Conservation (phyloP, 1,140 invertebrate genomes). For the Aphidius ervi region DNA sequence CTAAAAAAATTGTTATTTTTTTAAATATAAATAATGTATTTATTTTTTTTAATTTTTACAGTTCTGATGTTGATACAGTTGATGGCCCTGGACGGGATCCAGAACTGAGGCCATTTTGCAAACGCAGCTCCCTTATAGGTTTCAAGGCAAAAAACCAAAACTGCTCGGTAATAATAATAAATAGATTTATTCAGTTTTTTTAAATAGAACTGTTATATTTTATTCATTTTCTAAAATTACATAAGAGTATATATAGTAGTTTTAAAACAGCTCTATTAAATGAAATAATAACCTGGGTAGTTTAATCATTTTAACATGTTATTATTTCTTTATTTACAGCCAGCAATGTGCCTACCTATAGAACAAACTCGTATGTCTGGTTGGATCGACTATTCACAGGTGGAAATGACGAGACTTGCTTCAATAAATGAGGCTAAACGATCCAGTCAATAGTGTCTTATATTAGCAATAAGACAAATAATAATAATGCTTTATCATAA, state of each 20-base stretch:
- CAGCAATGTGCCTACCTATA: constrained; percentile 34
- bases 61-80: constrained; percentile 48
- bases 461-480: constrained; percentile 15
- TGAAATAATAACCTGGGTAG: too few relatives aligned
- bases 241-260: too few relatives aligned
- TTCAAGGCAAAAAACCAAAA: constrained; percentile 51
- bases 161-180: constrained; percentile 34
- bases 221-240: too few relatives aligned
- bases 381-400: constrained; percentile 40
- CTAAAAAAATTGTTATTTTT: constrained; percentile 1
- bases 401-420: constrained; percentile 45
- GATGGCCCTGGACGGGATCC: constrained; percentile 52
- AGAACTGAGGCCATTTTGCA: constrained; percentile 52
- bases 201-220: too few relatives aligned
- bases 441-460: constrained; percentile 39
- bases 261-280: too few relatives aligned
- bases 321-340: constrained; percentile 23
- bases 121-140: constrained; percentile 49
- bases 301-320: too few relatives aligned
- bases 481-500: too few relatives aligned
- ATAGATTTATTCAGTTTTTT: too few relatives aligned
- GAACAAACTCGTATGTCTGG: constrained; percentile 48
- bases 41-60: constrained; percentile 28
- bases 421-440: constrained; percentile 45
- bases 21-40: constrained; percentile 25